Evolutionary conservation across 2,113 vertebrate genomes (phyloP).

Genomic region (Hypanus sabinus): DNA sequence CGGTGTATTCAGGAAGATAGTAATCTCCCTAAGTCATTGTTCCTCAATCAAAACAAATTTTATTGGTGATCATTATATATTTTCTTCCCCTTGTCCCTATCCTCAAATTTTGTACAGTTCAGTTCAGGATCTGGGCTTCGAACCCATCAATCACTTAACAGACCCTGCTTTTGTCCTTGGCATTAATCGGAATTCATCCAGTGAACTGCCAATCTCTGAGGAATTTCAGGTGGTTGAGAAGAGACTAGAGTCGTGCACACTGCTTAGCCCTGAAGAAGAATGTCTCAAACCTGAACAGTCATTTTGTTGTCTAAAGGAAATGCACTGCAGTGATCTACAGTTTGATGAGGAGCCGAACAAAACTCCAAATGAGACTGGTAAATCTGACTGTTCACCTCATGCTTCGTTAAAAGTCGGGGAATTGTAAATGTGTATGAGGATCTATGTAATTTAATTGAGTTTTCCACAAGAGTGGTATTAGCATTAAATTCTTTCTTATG

Average conservation of each 20-base stretch:
- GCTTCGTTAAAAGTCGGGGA: neutral
- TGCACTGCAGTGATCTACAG: slow-evolving; percentile 9
- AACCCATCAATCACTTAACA: neutral
- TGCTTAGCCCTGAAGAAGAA: slow-evolving; percentile 47
- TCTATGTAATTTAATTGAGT: neutral
- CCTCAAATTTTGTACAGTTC: slow-evolving; percentile 51
- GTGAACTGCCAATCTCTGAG: slow-evolving; percentile 48
- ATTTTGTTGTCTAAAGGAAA: slow-evolving; percentile 26
- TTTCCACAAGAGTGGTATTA: neutral
- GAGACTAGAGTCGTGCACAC: slow-evolving; percentile 47
- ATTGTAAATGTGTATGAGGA: neutral
- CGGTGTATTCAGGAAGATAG: neutral
- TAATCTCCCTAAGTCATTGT: neutral
- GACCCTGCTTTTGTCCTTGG: neutral
- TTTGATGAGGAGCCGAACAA: slow-evolving; percentile 7
- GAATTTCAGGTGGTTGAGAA: slow-evolving; percentile 41
- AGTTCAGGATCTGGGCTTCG: slow-evolving; percentile 56
- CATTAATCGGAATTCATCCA: neutral
- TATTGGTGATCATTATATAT: neutral
- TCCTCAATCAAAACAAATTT: neutral
- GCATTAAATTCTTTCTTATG: neutral
- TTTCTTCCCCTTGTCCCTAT: neutral
- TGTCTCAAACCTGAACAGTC: slow-evolving; percentile 35
- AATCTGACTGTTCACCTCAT: neutral
- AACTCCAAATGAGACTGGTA: slow-evolving; percentile 2